Evolutionary conservation across 1,140 invertebrate species (phyloP).

Genomic region (Drosophila orosa): DNA sequence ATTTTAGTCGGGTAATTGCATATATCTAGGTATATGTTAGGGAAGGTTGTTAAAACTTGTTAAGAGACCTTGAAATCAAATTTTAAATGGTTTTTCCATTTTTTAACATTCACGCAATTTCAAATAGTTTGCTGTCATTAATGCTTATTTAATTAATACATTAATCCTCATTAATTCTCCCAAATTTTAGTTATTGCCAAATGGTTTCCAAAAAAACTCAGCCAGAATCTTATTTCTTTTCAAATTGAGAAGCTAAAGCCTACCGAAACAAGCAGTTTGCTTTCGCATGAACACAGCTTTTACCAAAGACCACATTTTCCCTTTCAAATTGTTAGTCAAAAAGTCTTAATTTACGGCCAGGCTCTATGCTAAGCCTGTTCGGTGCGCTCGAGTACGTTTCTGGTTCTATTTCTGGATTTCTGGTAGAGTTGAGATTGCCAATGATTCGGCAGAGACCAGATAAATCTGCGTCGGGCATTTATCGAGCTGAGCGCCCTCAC

Average conservation of each 20-base stretch:
- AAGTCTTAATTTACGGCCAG: slow-evolving; percentile 19
- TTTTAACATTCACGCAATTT: not conserved
- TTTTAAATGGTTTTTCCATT: not conserved
- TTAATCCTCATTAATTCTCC: not conserved
- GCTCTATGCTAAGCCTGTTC: slow-evolving; percentile 15
- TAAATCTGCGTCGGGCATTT: slow-evolving; percentile 44
- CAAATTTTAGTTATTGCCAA: not conserved
- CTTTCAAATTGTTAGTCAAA: slow-evolving; percentile 22
- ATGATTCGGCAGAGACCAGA: not conserved
- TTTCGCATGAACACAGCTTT: slow-evolving; percentile 17
- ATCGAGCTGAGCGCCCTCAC: slow-evolving; percentile 10
- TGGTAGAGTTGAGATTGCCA: slow-evolving; percentile 8
- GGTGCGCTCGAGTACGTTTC: slow-evolving; percentile 17
- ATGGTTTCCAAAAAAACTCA: not conserved
- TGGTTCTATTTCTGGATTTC: slow-evolving; percentile 14
- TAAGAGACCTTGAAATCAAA: no score
- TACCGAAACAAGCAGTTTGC: not conserved
- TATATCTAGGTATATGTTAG: not conserved
- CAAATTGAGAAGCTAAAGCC: not conserved
- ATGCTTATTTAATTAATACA: not conserved
- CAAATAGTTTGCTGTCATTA: not conserved
- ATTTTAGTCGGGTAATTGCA: slow-evolving; percentile 17
- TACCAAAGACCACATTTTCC: slow-evolving; percentile 16
- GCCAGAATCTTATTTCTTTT: not conserved
- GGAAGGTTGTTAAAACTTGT: not conserved